Conservation (phyloP, 2,888 invertebrate species). For the Drosophila borborema region DNA sequence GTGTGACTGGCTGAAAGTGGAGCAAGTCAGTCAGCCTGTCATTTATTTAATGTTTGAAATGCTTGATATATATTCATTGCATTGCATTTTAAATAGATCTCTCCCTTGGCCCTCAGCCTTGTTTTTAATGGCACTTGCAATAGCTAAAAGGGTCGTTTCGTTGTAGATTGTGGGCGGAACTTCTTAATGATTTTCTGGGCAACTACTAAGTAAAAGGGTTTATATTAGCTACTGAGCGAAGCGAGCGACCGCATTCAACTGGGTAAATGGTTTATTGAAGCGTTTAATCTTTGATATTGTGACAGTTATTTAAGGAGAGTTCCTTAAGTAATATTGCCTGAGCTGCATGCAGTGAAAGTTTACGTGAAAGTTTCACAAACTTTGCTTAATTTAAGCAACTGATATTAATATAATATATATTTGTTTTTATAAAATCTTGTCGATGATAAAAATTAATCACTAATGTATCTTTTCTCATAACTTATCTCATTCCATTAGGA, state of each 20-base stretch:
- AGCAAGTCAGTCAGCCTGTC: conserved; percentile 70
- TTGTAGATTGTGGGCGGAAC: conserved; percentile 6
- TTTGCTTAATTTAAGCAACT: neutral
- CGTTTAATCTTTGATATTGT: conserved; percentile 37
- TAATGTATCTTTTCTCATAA: too few relatives aligned
- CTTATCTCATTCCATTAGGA: too few relatives aligned
- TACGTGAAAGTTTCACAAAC: neutral
- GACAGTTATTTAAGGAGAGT: conserved; percentile 13
- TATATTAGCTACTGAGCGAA: conserved; percentile 33
- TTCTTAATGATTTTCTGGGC: conserved; percentile 15
- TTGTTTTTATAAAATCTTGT: too few relatives aligned
- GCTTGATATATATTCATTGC: conserved; percentile 65
- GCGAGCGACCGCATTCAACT: conserved; percentile 22
- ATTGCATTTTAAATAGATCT: conserved; percentile 67
- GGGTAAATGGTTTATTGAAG: conserved; percentile 13
- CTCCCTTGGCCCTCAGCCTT: conserved; percentile 2
- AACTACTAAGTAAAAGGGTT: conserved; percentile 44
- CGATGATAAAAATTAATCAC: too few relatives aligned
- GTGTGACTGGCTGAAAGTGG: conserved; percentile 33
- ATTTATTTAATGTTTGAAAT: conserved; percentile 70
- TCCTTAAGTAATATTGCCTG: neutral
- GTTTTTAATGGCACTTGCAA: conserved; percentile 40
- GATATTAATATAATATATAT: neutral
- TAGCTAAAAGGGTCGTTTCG: conserved; percentile 45
- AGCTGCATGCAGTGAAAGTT: neutral